phyloP scores from a whole-genome alignment of 2,888 invertebrate genomes.

The Arctia plantaginis region DNA sequence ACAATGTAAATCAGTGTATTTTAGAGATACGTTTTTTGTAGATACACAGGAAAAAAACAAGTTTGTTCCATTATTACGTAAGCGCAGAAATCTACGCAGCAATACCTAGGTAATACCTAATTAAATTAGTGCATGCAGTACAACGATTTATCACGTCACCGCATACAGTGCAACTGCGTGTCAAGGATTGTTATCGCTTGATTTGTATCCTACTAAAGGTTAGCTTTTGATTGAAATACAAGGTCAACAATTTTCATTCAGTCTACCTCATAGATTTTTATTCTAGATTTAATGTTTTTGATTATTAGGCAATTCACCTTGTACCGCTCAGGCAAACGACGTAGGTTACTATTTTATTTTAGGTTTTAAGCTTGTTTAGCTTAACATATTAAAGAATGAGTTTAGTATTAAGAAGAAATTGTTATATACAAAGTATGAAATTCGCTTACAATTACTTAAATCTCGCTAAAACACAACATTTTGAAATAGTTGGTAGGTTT shows the following conservation, averaged over 20 bases:
- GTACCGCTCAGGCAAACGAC: background rate
- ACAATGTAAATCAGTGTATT: too few species aligned
- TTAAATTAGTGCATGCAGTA: constrained; percentile 44
- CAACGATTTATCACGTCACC: constrained; percentile 36
- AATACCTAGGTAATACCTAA: constrained; percentile 32
- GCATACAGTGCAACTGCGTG: constrained; percentile 21
- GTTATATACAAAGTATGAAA: too few species aligned
- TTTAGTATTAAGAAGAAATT: too few species aligned
- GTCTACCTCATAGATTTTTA: background rate
- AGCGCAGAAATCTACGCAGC: constrained; percentile 27
- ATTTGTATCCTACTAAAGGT: constrained; percentile 24
- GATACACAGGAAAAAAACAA: background rate
- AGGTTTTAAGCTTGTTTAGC: too few species aligned
- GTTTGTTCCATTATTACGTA: background rate
- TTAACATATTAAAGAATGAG: too few species aligned
- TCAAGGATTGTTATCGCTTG: constrained; percentile 24
- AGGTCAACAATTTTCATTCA: background rate
- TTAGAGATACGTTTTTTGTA: background rate
- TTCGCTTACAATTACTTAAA: too few species aligned
- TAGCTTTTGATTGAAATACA: constrained; percentile 10
- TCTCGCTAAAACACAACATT: too few species aligned
- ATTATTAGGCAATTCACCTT: background rate
- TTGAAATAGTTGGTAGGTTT: too few species aligned
- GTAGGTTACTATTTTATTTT: background rate
- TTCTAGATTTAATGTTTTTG: background rate